phyloP scores from a whole-genome alignment of 2,797 vertebrate genomes.

The Erethizon dorsatum region DNA sequence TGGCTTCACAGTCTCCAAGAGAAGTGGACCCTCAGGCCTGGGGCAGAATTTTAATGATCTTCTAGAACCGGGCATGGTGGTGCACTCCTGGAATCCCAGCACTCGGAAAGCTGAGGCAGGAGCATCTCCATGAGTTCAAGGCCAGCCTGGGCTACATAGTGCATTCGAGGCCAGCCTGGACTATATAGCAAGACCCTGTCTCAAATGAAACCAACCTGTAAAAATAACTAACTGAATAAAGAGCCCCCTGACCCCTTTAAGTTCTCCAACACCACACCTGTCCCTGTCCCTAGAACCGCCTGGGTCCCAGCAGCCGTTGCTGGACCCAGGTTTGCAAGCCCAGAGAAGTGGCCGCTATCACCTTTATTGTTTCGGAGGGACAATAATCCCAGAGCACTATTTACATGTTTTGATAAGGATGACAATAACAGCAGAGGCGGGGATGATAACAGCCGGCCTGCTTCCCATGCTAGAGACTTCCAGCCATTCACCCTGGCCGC shows the following conservation, averaged over 20 bases:
- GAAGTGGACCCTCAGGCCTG: background rate
- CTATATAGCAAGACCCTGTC: background rate
- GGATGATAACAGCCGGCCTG: conserved; percentile 76
- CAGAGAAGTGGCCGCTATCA: conserved; percentile 66
- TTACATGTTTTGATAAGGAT: conserved; percentile 83
- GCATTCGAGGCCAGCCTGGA: background rate
- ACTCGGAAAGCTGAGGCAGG: background rate
- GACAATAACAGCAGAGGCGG: conserved; percentile 78
- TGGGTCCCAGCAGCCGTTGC: background rate
- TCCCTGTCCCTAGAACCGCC: background rate
- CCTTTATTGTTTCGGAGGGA: conserved; percentile 81
- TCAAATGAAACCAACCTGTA: background rate
- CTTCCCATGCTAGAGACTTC: conserved; percentile 80
- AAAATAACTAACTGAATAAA: background rate
- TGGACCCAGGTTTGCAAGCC: background rate
- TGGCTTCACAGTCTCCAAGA: background rate
- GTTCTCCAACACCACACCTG: background rate
- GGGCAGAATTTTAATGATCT: background rate
- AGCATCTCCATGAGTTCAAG: background rate
- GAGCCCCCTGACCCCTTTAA: background rate
- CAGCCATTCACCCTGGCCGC: conserved; percentile 79
- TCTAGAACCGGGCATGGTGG: background rate
- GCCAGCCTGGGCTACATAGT: background rate
- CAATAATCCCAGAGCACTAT: conserved; percentile 78
- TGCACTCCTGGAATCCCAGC: background rate